Conservation (phyloP, 2,888 invertebrate genomes). For the Dryadula phaetusa region DNA sequence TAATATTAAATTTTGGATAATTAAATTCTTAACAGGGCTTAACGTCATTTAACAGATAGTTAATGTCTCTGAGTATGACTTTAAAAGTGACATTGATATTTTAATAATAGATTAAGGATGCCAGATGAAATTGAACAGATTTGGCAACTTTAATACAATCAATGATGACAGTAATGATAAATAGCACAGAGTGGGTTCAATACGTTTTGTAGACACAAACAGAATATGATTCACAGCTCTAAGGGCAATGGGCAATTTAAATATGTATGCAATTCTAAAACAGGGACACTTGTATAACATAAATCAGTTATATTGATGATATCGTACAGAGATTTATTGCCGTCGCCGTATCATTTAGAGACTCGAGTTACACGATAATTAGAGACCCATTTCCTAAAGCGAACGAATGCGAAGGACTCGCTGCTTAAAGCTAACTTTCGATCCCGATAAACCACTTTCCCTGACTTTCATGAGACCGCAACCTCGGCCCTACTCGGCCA, state of each 20-base stretch:
- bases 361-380: constrained; percentile 11
- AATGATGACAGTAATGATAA: not conserved
- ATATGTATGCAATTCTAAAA: not conserved
- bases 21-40: too few relatives aligned
- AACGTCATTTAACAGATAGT: not conserved
- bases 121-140: constrained; percentile 20
- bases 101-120: constrained; percentile 11
- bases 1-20: not conserved
- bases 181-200: not conserved
- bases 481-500: constrained; percentile 39
- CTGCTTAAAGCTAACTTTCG: constrained; percentile 40
- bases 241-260: not conserved
- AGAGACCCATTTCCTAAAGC: constrained; percentile 15
- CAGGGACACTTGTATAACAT: not conserved
- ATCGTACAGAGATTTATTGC: constrained; percentile 12
- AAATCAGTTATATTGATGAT: constrained; percentile 19
- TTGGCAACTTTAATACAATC: constrained; percentile 26
- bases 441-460: constrained; percentile 52
- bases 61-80: not conserved
- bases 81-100: not conserved
- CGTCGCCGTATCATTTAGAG: not conserved
- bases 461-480: constrained; percentile 48
- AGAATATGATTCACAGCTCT: constrained; percentile 24
- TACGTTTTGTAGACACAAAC: constrained; percentile 15
- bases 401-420: constrained; percentile 25